Evolutionary conservation across 2,797 vertebrate species (phyloP).

Genomic region (Silurus aristotelis): DNA sequence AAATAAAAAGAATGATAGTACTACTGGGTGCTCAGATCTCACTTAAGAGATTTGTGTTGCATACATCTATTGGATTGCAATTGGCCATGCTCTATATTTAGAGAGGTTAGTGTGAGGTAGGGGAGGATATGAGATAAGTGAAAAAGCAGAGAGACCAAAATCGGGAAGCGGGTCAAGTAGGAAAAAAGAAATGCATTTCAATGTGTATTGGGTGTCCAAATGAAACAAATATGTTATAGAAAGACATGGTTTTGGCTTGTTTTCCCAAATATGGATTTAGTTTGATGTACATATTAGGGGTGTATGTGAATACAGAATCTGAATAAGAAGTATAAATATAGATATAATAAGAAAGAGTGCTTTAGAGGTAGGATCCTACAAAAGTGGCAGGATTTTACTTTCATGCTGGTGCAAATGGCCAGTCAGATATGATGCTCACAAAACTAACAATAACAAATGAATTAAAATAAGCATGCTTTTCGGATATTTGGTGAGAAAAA

Average conservation of each 20-base stretch:
- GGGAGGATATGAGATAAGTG: slow-evolving; percentile 43
- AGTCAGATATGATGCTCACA: neutral
- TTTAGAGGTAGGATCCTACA: neutral
- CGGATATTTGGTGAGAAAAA: neutral
- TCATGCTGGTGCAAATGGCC: neutral
- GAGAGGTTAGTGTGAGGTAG: slow-evolving; percentile 43
- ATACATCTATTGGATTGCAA: slow-evolving; percentile 58
- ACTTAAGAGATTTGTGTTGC: slow-evolving; percentile 65
- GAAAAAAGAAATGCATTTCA: slow-evolving; percentile 26
- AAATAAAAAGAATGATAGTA: no score
- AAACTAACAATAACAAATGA: neutral
- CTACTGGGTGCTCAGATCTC: neutral
- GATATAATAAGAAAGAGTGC: neutral
- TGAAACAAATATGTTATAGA: neutral
- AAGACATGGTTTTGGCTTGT: neutral
- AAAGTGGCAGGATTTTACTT: neutral
- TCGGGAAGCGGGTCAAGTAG: slow-evolving; percentile 48
- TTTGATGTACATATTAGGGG: neutral
- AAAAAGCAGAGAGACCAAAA: slow-evolving; percentile 40
- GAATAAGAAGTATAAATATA: neutral
- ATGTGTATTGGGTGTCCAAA: slow-evolving; percentile 18
- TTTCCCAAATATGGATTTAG: neutral
- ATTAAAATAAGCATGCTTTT: neutral
- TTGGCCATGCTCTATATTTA: slow-evolving; percentile 72
- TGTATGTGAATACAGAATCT: neutral